Conservation (phyloP, 2,888 invertebrate genomes). For the Drosophila nr. perissopoda region DNA sequence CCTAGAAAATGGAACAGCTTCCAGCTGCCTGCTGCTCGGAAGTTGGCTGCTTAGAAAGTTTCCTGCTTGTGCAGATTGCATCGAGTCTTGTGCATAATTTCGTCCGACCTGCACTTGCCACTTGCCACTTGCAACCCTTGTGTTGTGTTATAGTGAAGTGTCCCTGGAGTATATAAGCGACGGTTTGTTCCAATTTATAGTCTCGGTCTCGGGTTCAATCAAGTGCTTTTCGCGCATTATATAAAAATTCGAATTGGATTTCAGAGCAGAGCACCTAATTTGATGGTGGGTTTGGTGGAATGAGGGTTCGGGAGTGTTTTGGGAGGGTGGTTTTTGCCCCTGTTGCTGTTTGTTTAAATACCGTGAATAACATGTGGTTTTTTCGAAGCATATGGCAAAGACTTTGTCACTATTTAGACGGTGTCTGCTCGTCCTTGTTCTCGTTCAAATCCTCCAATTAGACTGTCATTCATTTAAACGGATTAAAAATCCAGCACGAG, state of each 20-base stretch:
- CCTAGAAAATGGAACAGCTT: constrained; percentile 64
- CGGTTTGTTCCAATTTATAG: constrained; percentile 15
- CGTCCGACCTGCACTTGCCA: constrained; percentile 49
- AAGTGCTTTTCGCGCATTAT: constrained; percentile 83
- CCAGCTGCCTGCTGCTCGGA: constrained; percentile 53
- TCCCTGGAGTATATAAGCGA: constrained; percentile 61
- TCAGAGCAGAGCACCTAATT: constrained; percentile 71
- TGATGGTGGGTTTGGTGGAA: constrained; percentile 35
- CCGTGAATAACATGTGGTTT: constrained; percentile 85
- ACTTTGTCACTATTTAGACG: constrained; percentile 82
- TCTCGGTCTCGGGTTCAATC: constrained; percentile 61
- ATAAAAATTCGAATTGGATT: constrained; percentile 83
- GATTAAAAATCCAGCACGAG: constrained; percentile 76
- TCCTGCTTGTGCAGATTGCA: constrained; percentile 44
- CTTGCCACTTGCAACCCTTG: constrained; percentile 43
- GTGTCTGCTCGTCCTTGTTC: constrained; percentile 51
- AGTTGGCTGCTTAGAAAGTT: constrained; percentile 44
- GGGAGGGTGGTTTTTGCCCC: constrained; percentile 61
- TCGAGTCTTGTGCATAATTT: constrained; percentile 17
- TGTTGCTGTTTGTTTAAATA: constrained; percentile 83
- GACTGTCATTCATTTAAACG: constrained; percentile 85
- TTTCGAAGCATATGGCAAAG: constrained; percentile 84
- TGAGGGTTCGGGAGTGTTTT: constrained; percentile 1
- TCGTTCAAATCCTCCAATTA: constrained; percentile 84
- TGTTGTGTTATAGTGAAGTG: constrained; percentile 15